Base-by-base conservation (phyloP, 2,113 vertebrate genomes). In the Tricholaema leucomelas region DNA sequence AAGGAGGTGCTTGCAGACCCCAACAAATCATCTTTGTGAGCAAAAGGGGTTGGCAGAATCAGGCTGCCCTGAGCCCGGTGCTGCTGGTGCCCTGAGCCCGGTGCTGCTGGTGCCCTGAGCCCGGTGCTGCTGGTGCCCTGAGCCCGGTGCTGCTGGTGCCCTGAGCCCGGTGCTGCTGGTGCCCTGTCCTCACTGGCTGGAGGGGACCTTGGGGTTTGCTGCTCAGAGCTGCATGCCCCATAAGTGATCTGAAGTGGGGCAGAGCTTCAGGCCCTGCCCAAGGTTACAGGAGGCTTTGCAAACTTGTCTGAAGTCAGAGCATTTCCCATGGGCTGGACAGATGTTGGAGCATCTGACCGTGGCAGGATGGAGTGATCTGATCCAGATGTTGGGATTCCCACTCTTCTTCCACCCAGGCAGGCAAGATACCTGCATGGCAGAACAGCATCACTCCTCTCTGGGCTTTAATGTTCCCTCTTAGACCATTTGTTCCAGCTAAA, bases 291-390 rank as follows among this genome's bases (percentile, higher is more conserved):
- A 73, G 85, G 79, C 59, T 91, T 82, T 83, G 89, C 79, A 85
- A 85, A 52, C 79, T 79, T 33, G 60, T 61, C 74, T 9, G 2
- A 13, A 42, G 50, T 52, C 28, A 8, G 6, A 92, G 81, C 9
- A 2, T 88, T 96, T 95, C 94, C 91, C 91, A 90, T 92, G 87
- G 87, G 82, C 85, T 79, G 30, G 5, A 6, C 93, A 93, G 90
- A 95, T 95, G 93, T 35, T 69, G 78, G 65, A 94, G 81, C 95
- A 91, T 93, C 90, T 95, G 94, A 67, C 40, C 60, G 81, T 12
- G 2, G 91, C 42, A 55, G 93, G 64, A 76, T 1, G 7, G 42
- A 56, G 25, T 85, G 72, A 92, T 91, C 80, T 56, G 55, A 55
- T 93, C 91, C 94, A 93, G 93, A 92, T 95, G 89, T 89, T 2